Evolutionary conservation across 2,113 vertebrate species (phyloP), one percentile per base, ranked within the genome.

Genomic region (Agapornis roseicollis): DNA sequence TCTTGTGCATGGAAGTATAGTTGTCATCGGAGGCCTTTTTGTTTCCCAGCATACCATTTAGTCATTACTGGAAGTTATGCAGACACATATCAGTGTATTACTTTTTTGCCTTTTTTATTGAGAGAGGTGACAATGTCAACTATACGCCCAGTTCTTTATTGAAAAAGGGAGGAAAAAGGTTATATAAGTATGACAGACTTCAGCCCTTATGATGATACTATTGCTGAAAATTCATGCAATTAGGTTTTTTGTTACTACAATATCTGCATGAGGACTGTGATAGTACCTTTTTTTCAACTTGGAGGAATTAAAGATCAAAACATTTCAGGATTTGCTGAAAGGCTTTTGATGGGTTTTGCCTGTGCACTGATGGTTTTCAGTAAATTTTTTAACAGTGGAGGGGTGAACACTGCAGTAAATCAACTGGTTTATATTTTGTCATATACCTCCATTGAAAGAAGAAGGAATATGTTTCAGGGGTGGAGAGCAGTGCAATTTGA

Each of bases 361-460:
- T 93, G 53, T 60, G 37, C 17, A 41, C 77, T 95, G 60, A 64
- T 79, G 28, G 81, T 94, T 96, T 97, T 92, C 50, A 63, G 33
- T 76, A 84, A 76, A 55, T 88, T 85, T 50, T 41, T 72, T 85
- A 23, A 23, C 18, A 18, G 10, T n/a, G 27, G 7, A 46, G 17
- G 18, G 23, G 11, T 85, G 44, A 78, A 70, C 25, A 13, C 14
- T 69, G 42, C 90, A 89, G 61, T 96, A 89, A 90, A 22, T 66
- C 68, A 71, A 37, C 25, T 80, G 63, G 81, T 94, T 55, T 97
- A 82, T 79, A 84, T 95, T 97, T 93, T 94, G 52, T 90, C 80
- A 37, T 90, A 25, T 90, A 84, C 33, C 20, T 29, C 18, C 13
- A 33, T 35, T 80, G 35, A 90, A 80, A n/a, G 37, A 37, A 87